Evolutionary conservation across 37 sponge, comb jelly and placozoan genomes (phyloP), one percentile per base, ranked within the genome.

Genomic region (Spongia lamella): DNA sequence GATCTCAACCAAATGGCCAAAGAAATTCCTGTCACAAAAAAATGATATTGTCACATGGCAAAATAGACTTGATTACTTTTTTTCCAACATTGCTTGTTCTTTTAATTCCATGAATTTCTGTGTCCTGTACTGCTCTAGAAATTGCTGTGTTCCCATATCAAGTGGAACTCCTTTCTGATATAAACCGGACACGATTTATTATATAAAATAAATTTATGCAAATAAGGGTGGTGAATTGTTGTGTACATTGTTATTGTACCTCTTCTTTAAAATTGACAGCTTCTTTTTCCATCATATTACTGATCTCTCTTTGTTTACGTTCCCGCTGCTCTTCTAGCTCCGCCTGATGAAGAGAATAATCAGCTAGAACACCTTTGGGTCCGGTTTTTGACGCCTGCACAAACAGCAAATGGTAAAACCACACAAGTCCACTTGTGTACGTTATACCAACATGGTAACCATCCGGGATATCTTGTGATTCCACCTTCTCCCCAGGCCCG

Each of bases 331-430:
- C 43, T 49, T 49, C 51, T 17, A 68, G 22, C 20, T 70, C 72
- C 67, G 75, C 54, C 72, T 80, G 68, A 6, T 24, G 61, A 0
- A 82, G 58, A 32, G 70, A 78, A 67, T 71, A 89, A 68, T 89
- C 90, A 37, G 72, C 75, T 20, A 89, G 36, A 14, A 89, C 90
- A 0, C 90, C 90, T 80, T 89, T 89, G 1, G 90, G 90, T 0
- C 90, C 90, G 21, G 90, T 89, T 82, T 89, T 43, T 5, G 47
- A 13, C 7, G 47, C 5, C 47, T 43, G 9, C 9, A 43, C 7
- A 9, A 5, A 43, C 47, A 9, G 47, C 9, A 9, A 43, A 43
- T 13, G 47, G 9, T 43, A 43, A 9, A 43, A 43, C 5, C 47
- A 43, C 47, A 43, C 9, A 9, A 43, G 5, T 43, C 9, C n/a